A percentile compares a stretch with the other conserved stretches of the same genome.
Conservation (phyloP, 2,113 vertebrate species). For the Podilymbus podiceps region DNA sequence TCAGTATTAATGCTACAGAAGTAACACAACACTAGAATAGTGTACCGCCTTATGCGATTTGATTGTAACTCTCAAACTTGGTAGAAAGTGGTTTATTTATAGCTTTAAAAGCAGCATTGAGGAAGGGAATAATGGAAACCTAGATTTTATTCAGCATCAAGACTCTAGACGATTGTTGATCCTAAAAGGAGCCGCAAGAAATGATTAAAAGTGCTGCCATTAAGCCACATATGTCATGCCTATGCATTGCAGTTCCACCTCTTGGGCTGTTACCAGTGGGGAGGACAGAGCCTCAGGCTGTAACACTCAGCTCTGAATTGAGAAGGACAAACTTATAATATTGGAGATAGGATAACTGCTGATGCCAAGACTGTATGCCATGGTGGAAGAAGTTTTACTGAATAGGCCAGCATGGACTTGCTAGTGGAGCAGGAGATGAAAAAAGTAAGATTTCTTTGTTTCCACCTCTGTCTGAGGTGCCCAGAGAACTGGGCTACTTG, state of each 20-base stretch:
- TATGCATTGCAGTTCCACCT: background rate
- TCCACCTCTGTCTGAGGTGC: background rate
- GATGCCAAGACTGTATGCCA: background rate
- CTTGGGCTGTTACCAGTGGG: background rate
- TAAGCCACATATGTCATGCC: background rate
- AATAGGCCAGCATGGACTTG: background rate
- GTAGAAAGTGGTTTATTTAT: background rate
- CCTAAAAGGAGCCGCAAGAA: background rate
- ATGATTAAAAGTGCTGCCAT: background rate
- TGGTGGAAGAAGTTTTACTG: background rate
- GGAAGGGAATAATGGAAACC: background rate
- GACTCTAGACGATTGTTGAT: background rate
- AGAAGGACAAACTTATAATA: background rate
- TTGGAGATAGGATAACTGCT: background rate
- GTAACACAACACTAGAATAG: background rate
- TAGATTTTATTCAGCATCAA: background rate
- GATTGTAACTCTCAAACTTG: background rate
- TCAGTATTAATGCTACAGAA: background rate
- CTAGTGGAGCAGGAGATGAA: background rate
- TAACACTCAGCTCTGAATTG: background rate
- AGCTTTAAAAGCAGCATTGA: background rate
- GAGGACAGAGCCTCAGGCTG: background rate
- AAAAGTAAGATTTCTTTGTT: background rate
- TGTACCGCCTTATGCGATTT: background rate
- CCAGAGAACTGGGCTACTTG: background rate